phyloP scores from a whole-genome alignment of 1,140 invertebrate species.

The Samia ricini region DNA sequence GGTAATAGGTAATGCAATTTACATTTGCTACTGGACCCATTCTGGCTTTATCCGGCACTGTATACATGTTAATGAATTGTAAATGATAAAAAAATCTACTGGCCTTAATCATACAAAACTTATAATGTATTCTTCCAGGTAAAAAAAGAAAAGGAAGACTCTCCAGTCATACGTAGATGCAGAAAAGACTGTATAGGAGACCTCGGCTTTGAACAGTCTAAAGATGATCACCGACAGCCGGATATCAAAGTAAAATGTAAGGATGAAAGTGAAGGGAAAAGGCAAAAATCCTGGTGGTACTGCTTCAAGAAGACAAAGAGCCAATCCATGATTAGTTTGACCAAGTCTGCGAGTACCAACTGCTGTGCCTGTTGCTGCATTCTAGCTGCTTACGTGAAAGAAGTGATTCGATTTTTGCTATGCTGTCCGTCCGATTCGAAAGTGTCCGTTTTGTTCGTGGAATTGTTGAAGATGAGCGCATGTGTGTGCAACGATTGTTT shows the following conservation, averaged over 20 bases:
- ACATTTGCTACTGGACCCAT: too few relatives aligned
- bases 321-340: neutral
- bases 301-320: neutral
- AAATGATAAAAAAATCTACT: neutral
- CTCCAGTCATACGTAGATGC: neutral
- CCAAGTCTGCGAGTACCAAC: neutral
- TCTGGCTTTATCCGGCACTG: too few relatives aligned
- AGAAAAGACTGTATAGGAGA: neutral
- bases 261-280: neutral
- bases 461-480: neutral
- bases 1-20: too few relatives aligned
- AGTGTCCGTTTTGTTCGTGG: neutral
- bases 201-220: neutral
- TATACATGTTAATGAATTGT: neutral
- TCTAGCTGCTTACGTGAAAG: neutral
- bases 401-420: neutral
- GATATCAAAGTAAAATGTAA: neutral
- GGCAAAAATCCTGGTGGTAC: neutral
- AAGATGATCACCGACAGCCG: neutral
- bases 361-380: constrained; percentile 2
- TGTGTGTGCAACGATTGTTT: constrained; percentile 3
- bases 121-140: neutral
- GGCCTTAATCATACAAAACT: neutral
- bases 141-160: neutral
- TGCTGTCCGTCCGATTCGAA: neutral